Percentiles rank a stretch among this genome's conserved stretches.
Conservation (phyloP, 2,888 invertebrate species). For the Liodrosophila aerea region DNA sequence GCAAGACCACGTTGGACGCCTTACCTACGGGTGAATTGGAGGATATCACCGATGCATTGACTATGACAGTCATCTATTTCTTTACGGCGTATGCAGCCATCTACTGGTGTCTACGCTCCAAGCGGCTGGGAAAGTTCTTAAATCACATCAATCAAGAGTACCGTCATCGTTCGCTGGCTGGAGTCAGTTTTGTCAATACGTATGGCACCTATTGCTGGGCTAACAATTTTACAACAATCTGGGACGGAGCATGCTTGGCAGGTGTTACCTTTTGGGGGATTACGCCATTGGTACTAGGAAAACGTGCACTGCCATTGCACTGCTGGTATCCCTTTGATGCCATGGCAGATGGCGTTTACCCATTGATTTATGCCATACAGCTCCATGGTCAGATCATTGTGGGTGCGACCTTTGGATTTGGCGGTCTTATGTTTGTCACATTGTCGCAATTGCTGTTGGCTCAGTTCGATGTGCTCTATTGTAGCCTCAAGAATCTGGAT, state of each 20-base stretch:
- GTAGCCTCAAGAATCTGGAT: slow-evolving; percentile 80
- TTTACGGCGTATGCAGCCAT: slow-evolving; percentile 66
- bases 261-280: slow-evolving; percentile 73
- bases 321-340: slow-evolving; percentile 81
- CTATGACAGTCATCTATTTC: slow-evolving; percentile 74
- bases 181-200: slow-evolving; percentile 74
- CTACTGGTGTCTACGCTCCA: slow-evolving; percentile 68
- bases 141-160: slow-evolving; percentile 60
- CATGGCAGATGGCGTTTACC: slow-evolving; percentile 60
- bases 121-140: slow-evolving; percentile 50
- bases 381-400: slow-evolving; percentile 72
- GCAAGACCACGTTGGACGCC: slow-evolving; percentile 65
- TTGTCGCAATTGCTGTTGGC: slow-evolving; percentile 68
- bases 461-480: slow-evolving; percentile 80
- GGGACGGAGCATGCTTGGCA: slow-evolving; percentile 64
- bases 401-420: slow-evolving; percentile 62
- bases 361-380: slow-evolving; percentile 68
- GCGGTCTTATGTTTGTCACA: slow-evolving; percentile 80
- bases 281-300: slow-evolving; percentile 67
- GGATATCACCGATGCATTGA: slow-evolving; percentile 75
- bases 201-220: slow-evolving; percentile 49
- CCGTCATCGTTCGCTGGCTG: slow-evolving; percentile 78
- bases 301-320: slow-evolving; percentile 67
- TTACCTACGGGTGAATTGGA: slow-evolving; percentile 66
- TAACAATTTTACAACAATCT: slow-evolving; percentile 51